A percentile compares a stretch with the other conserved stretches of the same genome.
These are phyloP conservation scores for Thereva unica DNA, from an alignment of 2,888 invertebrate species.

Conservation along the genomic window DNA sequence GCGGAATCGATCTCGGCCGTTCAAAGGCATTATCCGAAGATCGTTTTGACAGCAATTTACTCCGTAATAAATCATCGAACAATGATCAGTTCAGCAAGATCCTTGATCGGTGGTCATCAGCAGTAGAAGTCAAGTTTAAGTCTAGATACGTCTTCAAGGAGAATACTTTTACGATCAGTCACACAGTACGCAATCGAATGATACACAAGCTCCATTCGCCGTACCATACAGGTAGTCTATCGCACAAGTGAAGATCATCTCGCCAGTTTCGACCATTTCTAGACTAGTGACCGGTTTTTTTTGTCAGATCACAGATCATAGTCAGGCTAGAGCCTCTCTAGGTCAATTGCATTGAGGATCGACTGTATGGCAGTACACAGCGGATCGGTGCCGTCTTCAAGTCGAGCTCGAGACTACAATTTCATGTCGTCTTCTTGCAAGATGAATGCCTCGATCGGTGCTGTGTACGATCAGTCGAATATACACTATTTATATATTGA, in stretches of 20 bases:
- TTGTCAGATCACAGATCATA: slow-evolving; percentile 2
- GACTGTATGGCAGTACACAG: slow-evolving; percentile 1
- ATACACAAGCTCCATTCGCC: not conserved
- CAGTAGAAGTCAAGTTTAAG: slow-evolving; percentile 20
- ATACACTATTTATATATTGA: no score
- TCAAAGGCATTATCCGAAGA: not conserved
- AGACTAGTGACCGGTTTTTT: slow-evolving; percentile 16
- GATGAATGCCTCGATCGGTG: no score
- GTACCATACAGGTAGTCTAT: not conserved
- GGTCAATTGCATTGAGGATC: slow-evolving; percentile 16
- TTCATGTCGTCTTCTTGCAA: no score
- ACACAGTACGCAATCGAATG: slow-evolving; percentile 3
- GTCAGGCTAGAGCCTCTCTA: slow-evolving; percentile 19
- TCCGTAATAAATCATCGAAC: not conserved
- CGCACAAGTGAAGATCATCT: not conserved
- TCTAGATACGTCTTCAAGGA: slow-evolving; percentile 1
- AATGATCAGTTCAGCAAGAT: slow-evolving; percentile 2
- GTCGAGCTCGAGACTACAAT: not conserved
- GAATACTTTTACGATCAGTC: slow-evolving; percentile 26
- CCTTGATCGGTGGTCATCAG: slow-evolving; percentile 15
- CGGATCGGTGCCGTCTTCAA: slow-evolving; percentile 4
- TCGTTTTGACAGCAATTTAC: not conserved
- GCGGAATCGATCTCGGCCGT: not conserved
- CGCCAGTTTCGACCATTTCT: slow-evolving; percentile 8
- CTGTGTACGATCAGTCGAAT: no score